phyloP scores from a whole-genome alignment of 2,888 invertebrate genomes.

The Acanthosepion pharaonis region DNA sequence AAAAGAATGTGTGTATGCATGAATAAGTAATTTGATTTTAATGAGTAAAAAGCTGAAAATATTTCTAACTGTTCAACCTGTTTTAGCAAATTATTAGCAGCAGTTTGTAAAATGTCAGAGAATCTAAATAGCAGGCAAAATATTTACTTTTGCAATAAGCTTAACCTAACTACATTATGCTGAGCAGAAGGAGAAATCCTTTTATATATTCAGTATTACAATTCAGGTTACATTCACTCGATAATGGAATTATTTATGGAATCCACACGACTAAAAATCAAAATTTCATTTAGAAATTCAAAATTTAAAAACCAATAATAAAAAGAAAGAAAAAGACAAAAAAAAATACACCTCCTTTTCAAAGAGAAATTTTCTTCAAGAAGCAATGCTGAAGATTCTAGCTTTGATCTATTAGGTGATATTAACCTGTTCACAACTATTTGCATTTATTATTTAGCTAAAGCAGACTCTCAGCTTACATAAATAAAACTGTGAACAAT shows the following conservation, averaged over 20 bases:
- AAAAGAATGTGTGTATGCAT: no score
- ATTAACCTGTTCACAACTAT: constrained; percentile 1
- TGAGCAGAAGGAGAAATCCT: neutral
- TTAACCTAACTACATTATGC: neutral
- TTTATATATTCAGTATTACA: neutral
- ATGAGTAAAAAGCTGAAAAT: no score
- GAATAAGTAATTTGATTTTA: no score
- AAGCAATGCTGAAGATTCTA: neutral
- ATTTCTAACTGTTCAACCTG: no score
- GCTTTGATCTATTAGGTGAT: neutral
- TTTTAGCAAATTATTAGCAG: neutral
- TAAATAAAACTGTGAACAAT: neutral
- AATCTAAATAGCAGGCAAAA: neutral
- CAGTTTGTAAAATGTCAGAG: neutral
- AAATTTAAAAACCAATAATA: neutral
- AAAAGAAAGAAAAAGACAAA: neutral
- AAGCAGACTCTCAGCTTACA: neutral
- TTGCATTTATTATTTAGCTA: neutral
- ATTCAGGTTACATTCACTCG: neutral
- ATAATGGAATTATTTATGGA: neutral
- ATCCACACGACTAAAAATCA: neutral
- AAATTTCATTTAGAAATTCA: neutral
- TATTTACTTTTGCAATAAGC: neutral
- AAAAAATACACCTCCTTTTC: neutral
- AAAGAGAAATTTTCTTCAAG: neutral